Evolutionary conservation across 2,888 invertebrate genomes (phyloP).

Genomic region (Strigamia maritima): DNA sequence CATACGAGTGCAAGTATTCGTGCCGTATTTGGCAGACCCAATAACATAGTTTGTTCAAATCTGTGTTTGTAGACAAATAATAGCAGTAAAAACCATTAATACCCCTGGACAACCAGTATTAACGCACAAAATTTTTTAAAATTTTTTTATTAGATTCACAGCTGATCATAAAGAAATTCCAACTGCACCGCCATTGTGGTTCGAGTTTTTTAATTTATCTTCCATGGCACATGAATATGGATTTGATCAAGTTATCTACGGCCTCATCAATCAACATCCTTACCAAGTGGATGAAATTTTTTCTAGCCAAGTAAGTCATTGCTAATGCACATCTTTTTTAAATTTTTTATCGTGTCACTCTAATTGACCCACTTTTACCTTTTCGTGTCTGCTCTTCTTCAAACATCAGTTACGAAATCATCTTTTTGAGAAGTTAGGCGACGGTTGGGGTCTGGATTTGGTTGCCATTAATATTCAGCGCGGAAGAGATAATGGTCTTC

Average conservation of each 20-base stretch:
- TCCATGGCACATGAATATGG: conserved; percentile 42
- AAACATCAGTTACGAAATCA: conserved; percentile 44
- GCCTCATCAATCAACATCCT: conserved; percentile 42
- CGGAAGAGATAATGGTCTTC: conserved; percentile 47
- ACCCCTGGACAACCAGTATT: neutral
- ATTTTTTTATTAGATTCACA: conserved; percentile 36
- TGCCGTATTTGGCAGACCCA: conserved; percentile 22
- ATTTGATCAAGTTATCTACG: conserved; percentile 42
- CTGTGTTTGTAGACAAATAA: neutral
- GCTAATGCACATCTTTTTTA: neutral
- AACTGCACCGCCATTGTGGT: conserved; percentile 41
- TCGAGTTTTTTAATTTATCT: conserved; percentile 42
- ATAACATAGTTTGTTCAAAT: neutral
- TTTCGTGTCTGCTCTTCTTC: neutral
- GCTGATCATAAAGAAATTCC: conserved; percentile 42
- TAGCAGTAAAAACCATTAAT: neutral
- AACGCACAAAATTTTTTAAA: neutral
- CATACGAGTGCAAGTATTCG: conserved; percentile 25
- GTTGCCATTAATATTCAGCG: conserved; percentile 46
- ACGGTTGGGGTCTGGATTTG: conserved; percentile 45
- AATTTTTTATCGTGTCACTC: conserved; percentile 33
- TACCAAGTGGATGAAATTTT: conserved; percentile 43
- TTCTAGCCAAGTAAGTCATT: conserved; percentile 39
- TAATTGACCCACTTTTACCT: conserved; percentile 37
- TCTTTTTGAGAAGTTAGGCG: conserved; percentile 44